A percentile compares a stretch with the other conserved stretches of the same genome.
phyloP scores from a whole-genome alignment of 1,140 invertebrate genomes.

The Drosophila ambigua region DNA sequence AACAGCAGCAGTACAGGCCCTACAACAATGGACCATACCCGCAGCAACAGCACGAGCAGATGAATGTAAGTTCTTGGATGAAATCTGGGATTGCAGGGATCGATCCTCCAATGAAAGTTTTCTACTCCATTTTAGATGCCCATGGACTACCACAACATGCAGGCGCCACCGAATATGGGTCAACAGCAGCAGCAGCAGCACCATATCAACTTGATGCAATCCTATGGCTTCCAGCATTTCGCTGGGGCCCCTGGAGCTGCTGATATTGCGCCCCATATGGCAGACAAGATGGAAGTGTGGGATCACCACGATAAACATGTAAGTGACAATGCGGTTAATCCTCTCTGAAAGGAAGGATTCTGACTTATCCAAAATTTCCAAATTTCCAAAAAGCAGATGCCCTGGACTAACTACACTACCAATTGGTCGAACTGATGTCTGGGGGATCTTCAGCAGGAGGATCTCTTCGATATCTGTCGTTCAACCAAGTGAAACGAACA shows the following conservation, averaged over 20 bases:
- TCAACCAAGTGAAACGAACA: slow-evolving; percentile 26
- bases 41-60: slow-evolving; percentile 74
- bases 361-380: background rate
- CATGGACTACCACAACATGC: slow-evolving; percentile 80
- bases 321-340: slow-evolving; percentile 17
- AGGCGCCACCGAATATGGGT: slow-evolving; percentile 63
- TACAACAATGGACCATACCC: slow-evolving; percentile 75
- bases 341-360: background rate
- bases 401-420: slow-evolving; percentile 75
- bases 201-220: slow-evolving; percentile 75
- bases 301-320: slow-evolving; percentile 83
- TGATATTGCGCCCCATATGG: slow-evolving; percentile 68
- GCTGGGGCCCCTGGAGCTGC: slow-evolving; percentile 59
- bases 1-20: slow-evolving; percentile 65
- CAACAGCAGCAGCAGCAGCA: slow-evolving; percentile 58
- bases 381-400: slow-evolving; percentile 36
- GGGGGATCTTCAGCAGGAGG: slow-evolving; percentile 32
- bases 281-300: slow-evolving; percentile 80
- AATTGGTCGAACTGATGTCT: slow-evolving; percentile 81
- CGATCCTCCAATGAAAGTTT: background rate
- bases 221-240: slow-evolving; percentile 74
- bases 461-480: slow-evolving; percentile 15
- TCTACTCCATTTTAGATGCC: slow-evolving; percentile 55
- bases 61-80: slow-evolving; percentile 65
- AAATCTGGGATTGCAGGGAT: background rate